Percentiles rank a stretch among this genome's conserved stretches.
phyloP scores from a whole-genome alignment of 2,113 vertebrate species.

The Dipodomys stephensi region DNA sequence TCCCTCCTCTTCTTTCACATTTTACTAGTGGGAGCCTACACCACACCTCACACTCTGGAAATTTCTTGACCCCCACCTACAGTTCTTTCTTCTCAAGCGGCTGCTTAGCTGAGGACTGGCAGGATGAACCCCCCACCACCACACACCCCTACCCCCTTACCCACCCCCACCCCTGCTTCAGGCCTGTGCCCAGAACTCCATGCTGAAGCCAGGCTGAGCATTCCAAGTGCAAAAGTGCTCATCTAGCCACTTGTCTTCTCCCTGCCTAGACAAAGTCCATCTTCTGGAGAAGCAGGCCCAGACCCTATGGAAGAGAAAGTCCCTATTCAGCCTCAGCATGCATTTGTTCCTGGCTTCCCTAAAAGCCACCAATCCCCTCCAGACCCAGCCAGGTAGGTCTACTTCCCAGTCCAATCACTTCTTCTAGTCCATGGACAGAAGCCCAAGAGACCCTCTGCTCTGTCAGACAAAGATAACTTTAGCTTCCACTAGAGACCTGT shows the following conservation, averaged over 20 bases:
- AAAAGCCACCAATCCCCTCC: too few species aligned
- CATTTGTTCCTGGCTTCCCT: too few species aligned
- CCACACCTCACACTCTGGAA: rapidly evolving
- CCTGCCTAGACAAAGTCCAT: neutral
- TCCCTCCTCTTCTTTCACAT: neutral
- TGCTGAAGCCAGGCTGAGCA: neutral
- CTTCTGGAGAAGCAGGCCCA: neutral
- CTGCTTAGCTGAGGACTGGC: too few species aligned
- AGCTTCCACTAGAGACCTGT: neutral
- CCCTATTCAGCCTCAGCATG: rapidly evolving
- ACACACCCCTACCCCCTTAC: too few species aligned
- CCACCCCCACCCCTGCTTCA: too few species aligned
- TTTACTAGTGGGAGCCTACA: too few species aligned
- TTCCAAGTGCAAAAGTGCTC: too few species aligned
- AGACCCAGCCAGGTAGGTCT: neutral
- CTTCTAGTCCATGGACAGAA: neutral
- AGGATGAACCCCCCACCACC: neutral
- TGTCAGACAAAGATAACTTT: neutral
- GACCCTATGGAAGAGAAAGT: too few species aligned
- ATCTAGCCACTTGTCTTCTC: neutral
- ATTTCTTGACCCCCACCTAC: neutral
- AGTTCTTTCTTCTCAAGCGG: too few species aligned
- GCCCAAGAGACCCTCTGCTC: neutral
- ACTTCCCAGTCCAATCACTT: neutral
- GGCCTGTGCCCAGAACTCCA: too few species aligned